Conservation (phyloP, 2,888 invertebrate species). For the Mesodorylaimus sp. region DNA sequence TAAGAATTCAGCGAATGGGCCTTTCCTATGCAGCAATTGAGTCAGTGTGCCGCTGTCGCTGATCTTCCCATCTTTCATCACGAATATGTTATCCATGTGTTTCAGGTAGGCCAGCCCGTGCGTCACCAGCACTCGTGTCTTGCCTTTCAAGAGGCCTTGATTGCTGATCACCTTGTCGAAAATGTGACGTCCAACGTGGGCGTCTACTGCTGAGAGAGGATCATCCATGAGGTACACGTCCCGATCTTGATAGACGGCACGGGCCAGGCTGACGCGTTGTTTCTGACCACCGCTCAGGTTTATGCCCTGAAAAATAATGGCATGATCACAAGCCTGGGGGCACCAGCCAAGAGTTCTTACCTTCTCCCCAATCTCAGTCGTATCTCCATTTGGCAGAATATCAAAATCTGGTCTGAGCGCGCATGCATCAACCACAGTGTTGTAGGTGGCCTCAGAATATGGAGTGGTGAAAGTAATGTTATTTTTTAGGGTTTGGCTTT, state of each 20-base stretch:
- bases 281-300: conserved; percentile 72
- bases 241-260: conserved; percentile 69
- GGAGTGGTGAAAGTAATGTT: conserved; percentile 31
- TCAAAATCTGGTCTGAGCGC: conserved; percentile 31
- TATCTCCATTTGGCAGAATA: conserved; percentile 17
- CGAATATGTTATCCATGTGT: conserved; percentile 69
- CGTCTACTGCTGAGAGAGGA: conserved; percentile 81
- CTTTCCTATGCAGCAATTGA: conserved; percentile 58
- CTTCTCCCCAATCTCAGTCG: conserved; percentile 13
- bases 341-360: conserved; percentile 17
- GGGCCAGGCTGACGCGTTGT: conserved; percentile 73
- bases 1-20: conserved; percentile 41
- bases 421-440: conserved; percentile 29
- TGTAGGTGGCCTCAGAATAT: conserved; percentile 19
- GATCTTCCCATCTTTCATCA: conserved; percentile 59
- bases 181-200: conserved; percentile 91
- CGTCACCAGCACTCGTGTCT: conserved; percentile 76
- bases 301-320: conserved; percentile 40
- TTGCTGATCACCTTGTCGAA: conserved; percentile 81
- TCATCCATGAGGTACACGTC: conserved; percentile 86
- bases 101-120: conserved; percentile 83
- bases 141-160: conserved; percentile 31
- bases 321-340: neutral
- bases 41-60: conserved; percentile 76
- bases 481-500: conserved; percentile 14